These are phyloP conservation scores for Antheraea yamamai DNA, from an alignment of 2,888 invertebrate genomes.

Conservation along the genomic window DNA sequence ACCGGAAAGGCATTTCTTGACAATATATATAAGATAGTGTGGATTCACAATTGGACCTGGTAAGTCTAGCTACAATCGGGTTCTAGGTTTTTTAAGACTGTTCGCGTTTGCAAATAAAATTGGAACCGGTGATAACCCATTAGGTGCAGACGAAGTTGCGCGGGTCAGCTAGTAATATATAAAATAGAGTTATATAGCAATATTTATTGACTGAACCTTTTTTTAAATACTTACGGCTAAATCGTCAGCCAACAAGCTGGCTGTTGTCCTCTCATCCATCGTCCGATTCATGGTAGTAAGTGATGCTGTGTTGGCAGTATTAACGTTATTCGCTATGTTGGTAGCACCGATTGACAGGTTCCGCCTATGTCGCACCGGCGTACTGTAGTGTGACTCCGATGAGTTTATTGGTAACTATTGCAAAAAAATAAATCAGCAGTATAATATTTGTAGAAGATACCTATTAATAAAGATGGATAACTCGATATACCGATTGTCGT, in stretches of 20 bases:
- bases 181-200: neutral
- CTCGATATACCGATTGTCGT: neutral
- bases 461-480: neutral
- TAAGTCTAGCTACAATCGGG: too few relatives aligned
- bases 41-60: too few relatives aligned
- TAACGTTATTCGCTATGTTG: conserved; percentile 61
- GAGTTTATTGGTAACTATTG: conserved; percentile 57
- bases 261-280: conserved; percentile 82
- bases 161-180: too few relatives aligned
- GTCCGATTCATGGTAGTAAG: conserved; percentile 80
- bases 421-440: neutral
- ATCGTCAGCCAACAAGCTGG: conserved; percentile 83
- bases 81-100: too few relatives aligned
- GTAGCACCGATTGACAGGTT: conserved; percentile 77
- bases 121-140: too few relatives aligned
- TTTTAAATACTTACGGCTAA: conserved; percentile 66
- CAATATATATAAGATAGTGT: too few relatives aligned
- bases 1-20: too few relatives aligned
- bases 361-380: conserved; percentile 73
- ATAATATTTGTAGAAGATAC: neutral
- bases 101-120: too few relatives aligned
- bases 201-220: neutral
- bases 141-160: too few relatives aligned
- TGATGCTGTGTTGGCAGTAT: conserved; percentile 51
- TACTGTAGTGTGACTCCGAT: conserved; percentile 77